Percentiles rank a stretch among this genome's conserved stretches.
Conservation (phyloP, 2,888 invertebrate genomes). For the Cylloceria caligata region DNA sequence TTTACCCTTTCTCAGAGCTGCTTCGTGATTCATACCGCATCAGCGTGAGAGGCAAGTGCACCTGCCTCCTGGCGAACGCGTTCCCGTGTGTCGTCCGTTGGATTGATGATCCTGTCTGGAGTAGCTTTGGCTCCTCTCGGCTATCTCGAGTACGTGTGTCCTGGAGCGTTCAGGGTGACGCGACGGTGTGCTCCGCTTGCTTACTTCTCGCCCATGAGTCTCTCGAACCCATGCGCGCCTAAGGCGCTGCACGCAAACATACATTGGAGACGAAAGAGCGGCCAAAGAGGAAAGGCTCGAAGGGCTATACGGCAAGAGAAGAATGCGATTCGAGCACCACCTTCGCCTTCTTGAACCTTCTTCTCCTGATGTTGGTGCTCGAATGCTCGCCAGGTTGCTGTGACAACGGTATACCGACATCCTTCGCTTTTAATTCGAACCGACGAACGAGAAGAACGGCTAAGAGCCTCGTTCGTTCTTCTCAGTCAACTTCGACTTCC, state of each 20-base stretch:
- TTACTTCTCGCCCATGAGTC: conserved; percentile 55
- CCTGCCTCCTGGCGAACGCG: conserved; percentile 64
- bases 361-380: conserved; percentile 27
- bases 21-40: conserved; percentile 48
- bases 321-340: conserved; percentile 40
- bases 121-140: conserved; percentile 32
- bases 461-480: conserved; percentile 15
- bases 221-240: conserved; percentile 29
- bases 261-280: conserved; percentile 28
- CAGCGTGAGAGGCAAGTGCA: conserved; percentile 52
- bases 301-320: conserved; percentile 11
- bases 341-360: conserved; percentile 41
- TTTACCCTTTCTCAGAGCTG: conserved; percentile 25
- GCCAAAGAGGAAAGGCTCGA: conserved; percentile 21
- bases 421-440: conserved; percentile 75
- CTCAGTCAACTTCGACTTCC: conserved; percentile 10
- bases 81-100: conserved; percentile 66
- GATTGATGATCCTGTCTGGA: conserved; percentile 72
- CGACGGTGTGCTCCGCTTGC: conserved; percentile 59
- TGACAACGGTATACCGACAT: conserved; percentile 72
- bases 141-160: conserved; percentile 61
- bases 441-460: conserved; percentile 63
- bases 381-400: conserved; percentile 60
- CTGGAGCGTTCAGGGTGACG: conserved; percentile 61
- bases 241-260: conserved; percentile 55